Conservation (phyloP, 37 sponge, comb jelly and placozoan genomes). For the Diacarnus erythraeanus region DNA sequence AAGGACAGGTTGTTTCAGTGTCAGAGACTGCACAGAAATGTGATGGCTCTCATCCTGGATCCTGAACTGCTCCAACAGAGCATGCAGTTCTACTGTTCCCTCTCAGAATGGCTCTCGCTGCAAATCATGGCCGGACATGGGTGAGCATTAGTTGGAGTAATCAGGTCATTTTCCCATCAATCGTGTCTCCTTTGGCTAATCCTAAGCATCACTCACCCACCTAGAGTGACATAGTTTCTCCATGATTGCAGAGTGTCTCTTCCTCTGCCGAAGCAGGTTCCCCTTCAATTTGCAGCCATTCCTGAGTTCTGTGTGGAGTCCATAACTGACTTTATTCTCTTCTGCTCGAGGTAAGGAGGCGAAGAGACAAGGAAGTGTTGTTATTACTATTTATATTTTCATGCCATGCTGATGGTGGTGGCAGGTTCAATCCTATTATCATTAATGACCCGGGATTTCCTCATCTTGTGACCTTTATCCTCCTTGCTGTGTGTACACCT, state of each 20-base stretch:
- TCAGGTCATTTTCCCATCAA: no score
- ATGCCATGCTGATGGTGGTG: no score
- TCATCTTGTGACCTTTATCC: conserved; percentile 44
- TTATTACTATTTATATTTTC: background rate
- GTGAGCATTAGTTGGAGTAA: background rate
- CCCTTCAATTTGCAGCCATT: conserved; percentile 64
- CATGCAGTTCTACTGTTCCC: conserved; percentile 43
- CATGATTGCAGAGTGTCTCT: background rate
- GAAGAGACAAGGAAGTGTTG: background rate
- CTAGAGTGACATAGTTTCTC: no score
- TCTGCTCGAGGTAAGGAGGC: conserved; percentile 54
- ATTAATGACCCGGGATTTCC: conserved; percentile 56
- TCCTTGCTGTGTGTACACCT: conserved; percentile 56
- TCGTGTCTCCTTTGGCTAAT: background rate
- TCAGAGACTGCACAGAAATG: conserved; percentile 19
- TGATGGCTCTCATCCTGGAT: conserved; percentile 39
- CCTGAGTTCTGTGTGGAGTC: conserved; percentile 92
- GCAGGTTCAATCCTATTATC: conserved; percentile 44
- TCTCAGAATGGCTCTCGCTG: conserved; percentile 45
- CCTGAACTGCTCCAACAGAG: conserved; percentile 31
- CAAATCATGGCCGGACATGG: conserved; percentile 3
- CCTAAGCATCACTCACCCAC: no score
- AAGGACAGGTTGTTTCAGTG: background rate
- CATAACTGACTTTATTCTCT: conserved; percentile 80
- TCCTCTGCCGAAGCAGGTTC: conserved; percentile 35